A percentile compares a stretch with the other conserved stretches of the same genome.
These are phyloP conservation scores for Stenoptilia bipunctidactyla DNA, from an alignment of 2,888 invertebrate genomes.

Conservation along the genomic window DNA sequence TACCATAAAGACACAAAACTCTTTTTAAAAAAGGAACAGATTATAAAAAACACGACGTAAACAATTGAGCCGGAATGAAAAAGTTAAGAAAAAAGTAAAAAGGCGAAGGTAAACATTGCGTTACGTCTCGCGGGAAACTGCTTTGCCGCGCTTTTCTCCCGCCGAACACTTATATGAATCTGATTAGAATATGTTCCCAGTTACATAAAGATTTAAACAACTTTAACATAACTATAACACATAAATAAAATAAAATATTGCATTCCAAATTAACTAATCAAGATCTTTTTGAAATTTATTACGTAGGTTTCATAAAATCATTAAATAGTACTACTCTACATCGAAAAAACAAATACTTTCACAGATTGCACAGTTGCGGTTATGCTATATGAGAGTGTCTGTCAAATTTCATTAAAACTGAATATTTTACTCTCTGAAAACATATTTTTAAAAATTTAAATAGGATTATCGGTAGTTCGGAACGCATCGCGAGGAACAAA, in stretches of 20 bases:
- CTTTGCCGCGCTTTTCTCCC: slow-evolving; percentile 56
- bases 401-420: background rate
- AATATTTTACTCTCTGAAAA: background rate
- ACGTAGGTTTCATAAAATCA: too few relatives aligned
- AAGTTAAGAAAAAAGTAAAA: slow-evolving; percentile 23
- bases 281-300: too few relatives aligned
- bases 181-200: slow-evolving; percentile 41
- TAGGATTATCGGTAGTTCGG: slow-evolving; percentile 46
- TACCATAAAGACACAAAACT: background rate
- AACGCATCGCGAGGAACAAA: slow-evolving; percentile 56
- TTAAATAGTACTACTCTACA: too few relatives aligned
- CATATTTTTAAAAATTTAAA: slow-evolving; percentile 21
- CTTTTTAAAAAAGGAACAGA: background rate
- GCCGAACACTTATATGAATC: slow-evolving; percentile 37
- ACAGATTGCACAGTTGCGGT: too few relatives aligned
- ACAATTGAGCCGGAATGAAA: background rate
- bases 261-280: too few relatives aligned
- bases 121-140: slow-evolving; percentile 56
- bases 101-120: slow-evolving; percentile 43
- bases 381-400: too few relatives aligned
- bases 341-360: too few relatives aligned
- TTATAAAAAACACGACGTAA: background rate
- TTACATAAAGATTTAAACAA: too few relatives aligned
- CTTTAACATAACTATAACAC: too few relatives aligned
- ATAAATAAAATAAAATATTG: too few relatives aligned